phyloP scores from a whole-genome alignment of 2,888 invertebrate genomes.

The Ochlodes sylvanus region DNA sequence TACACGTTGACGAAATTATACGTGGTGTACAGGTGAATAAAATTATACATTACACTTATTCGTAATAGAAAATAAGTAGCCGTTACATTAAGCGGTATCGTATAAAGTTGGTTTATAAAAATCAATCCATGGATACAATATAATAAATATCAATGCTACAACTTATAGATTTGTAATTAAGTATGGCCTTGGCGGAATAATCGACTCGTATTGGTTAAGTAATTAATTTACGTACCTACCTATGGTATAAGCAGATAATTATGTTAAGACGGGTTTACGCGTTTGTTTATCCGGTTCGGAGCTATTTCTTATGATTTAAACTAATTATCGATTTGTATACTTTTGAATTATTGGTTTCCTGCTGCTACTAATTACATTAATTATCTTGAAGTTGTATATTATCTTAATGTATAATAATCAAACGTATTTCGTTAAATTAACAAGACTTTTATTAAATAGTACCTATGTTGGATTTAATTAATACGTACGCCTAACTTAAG shows the following conservation, averaged over 20 bases:
- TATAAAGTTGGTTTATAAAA: conserved; percentile 11
- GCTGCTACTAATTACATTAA: conserved; percentile 30
- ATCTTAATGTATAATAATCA: background rate
- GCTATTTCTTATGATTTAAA: conserved; percentile 33
- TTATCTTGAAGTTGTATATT: conserved; percentile 5
- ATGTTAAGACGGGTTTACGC: conserved; percentile 28
- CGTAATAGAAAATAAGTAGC: background rate
- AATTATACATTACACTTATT: background rate
- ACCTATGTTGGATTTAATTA: no score
- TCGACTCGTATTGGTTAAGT: conserved; percentile 32
- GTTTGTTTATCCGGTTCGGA: conserved; percentile 27
- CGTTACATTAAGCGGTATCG: background rate
- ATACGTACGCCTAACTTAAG: no score
- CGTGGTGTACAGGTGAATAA: no score
- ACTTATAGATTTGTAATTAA: conserved; percentile 48
- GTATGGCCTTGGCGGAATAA: conserved; percentile 46
- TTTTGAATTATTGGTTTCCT: conserved; percentile 16
- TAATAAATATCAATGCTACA: conserved; percentile 42
- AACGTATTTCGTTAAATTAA: background rate
- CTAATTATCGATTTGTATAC: conserved; percentile 31
- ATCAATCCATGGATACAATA: conserved; percentile 17
- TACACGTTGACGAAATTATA: no score
- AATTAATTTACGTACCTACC: conserved; percentile 38
- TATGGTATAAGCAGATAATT: conserved; percentile 34
- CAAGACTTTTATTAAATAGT: no score